Conservation (phyloP, 2,888 invertebrate genomes). For the Subacronicta megacephala region DNA sequence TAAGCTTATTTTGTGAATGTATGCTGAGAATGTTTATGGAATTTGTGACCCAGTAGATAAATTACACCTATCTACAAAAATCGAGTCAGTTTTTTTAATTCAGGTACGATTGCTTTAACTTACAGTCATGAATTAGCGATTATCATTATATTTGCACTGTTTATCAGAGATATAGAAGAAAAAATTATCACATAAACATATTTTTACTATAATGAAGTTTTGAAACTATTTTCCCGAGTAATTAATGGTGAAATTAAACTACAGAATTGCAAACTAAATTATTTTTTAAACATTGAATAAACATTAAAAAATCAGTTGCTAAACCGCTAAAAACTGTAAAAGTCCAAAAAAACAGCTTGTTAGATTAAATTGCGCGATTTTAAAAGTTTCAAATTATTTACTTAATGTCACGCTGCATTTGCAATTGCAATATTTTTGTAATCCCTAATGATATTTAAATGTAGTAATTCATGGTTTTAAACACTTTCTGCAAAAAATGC, state of each 20-base stretch:
- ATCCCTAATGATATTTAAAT: neutral
- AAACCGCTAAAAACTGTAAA: too few species aligned
- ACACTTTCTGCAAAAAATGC: neutral
- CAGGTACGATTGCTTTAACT: too few species aligned
- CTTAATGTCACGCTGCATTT: neutral
- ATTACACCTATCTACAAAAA: too few species aligned
- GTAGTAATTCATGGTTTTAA: neutral
- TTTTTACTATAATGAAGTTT: neutral
- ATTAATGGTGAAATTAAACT: neutral
- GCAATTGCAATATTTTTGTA: neutral
- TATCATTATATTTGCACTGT: neutral
- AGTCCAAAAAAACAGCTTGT: neutral
- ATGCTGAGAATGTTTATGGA: neutral
- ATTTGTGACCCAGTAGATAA: too few species aligned
- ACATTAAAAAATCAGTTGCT: too few species aligned
- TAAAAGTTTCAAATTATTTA: neutral
- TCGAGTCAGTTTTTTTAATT: too few species aligned
- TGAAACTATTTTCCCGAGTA: neutral
- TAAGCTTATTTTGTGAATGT: neutral
- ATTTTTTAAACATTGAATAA: too few species aligned
- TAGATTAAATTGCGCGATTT: neutral
- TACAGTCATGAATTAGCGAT: neutral
- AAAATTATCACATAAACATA: too few species aligned
- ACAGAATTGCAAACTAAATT: neutral
- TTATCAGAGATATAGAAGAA: neutral